A percentile compares a stretch with the other conserved stretches of the same genome.
phyloP scores from a whole-genome alignment of 2,113 vertebrate species.

The Aldabrachelys gigantea region DNA sequence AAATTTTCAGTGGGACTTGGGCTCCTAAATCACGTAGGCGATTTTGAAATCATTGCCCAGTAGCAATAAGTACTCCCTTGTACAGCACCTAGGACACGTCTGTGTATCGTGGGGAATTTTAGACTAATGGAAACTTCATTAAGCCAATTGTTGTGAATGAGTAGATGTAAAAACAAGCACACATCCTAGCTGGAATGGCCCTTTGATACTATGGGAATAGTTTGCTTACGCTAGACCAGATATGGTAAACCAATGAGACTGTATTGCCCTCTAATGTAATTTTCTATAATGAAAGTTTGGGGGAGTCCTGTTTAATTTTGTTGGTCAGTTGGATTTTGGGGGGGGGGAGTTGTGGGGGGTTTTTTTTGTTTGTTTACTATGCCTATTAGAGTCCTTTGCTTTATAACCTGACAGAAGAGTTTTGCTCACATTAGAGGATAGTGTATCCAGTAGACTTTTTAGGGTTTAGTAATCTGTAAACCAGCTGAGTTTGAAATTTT shows the following conservation, averaged over 20 bases:
- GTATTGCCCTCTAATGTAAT: conserved; percentile 56
- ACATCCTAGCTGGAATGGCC: accelerated
- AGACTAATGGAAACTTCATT: background rate
- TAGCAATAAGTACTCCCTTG: conserved; percentile 53
- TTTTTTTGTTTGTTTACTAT: background rate
- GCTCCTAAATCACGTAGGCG: background rate
- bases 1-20: background rate
- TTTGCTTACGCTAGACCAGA: conserved; percentile 77
- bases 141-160: background rate
- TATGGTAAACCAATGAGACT: conserved; percentile 81
- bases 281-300: background rate
- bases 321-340: conserved; percentile 6
- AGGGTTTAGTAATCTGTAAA: background rate
- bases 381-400: background rate
- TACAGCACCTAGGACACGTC: accelerated
- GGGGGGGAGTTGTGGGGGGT: background rate
- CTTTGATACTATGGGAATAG: conserved; percentile 15
- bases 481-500: background rate
- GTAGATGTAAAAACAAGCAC: background rate
- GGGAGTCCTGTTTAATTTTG: conserved; percentile 20
- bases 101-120: accelerated
- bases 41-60: background rate
- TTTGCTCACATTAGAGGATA: accelerated
- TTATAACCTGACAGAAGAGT: accelerated
- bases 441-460: background rate